Conservation (phyloP, 1,140 invertebrate species). For the Popillia japonica region DNA sequence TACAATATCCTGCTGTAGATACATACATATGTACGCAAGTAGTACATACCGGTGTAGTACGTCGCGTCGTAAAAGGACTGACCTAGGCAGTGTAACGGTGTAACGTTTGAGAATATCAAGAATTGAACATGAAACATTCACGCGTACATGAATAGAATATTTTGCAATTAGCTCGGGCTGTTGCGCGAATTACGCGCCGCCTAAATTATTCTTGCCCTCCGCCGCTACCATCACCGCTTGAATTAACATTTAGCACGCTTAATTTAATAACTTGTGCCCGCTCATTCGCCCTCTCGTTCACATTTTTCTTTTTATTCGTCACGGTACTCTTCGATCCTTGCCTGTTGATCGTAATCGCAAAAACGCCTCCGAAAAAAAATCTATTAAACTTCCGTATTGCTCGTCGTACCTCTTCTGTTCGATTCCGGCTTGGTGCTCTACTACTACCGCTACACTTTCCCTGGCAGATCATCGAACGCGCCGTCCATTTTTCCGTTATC, state of each 20-base stretch:
- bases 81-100: neutral
- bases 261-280: neutral
- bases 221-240: neutral
- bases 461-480: neutral
- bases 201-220: neutral
- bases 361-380: neutral
- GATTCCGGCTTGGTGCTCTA: too few relatives aligned
- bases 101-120: conserved; percentile 17
- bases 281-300: too few relatives aligned
- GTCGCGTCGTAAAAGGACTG: neutral
- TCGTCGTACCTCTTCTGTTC: neutral
- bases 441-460: too few relatives aligned
- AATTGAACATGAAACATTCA: conserved; percentile 9
- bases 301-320: too few relatives aligned
- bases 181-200: neutral
- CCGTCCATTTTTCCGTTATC: neutral
- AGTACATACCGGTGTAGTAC: neutral
- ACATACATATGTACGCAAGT: too few relatives aligned
- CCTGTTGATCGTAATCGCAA: conserved; percentile 18
- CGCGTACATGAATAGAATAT: conserved; percentile 17
- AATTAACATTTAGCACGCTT: conserved; percentile 1
- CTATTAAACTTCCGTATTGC: neutral
- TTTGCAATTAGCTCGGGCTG: neutral
- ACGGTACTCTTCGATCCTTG: neutral
- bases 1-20: too few relatives aligned